Base-by-base conservation (phyloP, 1,140 invertebrate genomes). In the Monomorium pharaonis region DNA sequence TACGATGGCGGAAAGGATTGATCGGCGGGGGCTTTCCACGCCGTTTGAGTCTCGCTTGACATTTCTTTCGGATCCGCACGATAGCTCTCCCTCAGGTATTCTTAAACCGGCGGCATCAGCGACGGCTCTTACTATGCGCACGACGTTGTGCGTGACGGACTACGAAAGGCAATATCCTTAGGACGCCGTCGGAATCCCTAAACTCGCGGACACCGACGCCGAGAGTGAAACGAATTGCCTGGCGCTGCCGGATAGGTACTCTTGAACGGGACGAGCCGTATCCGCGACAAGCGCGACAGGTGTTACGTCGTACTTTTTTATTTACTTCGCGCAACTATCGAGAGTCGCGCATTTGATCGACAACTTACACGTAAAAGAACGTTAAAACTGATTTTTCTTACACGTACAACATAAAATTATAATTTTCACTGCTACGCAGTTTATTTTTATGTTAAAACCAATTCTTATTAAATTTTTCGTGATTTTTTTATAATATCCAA, bases 151-250 rank as follows among this genome's bases (percentile, higher is more conserved):
- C 69, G 81, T 91, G 91, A 90, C 87, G 85, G 67, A 86, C 89
- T 87, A 80, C 83, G 90, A 90, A 87, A 91, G 78, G 86, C 85
- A 91, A 92, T 92, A 90, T 86, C 54, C 72, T 63, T 42, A 77
- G 47, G 42, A 89, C 85, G 84, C 47, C 78, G 86, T 83, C 37
- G 63, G 90, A 92, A 92, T 92, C 63, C 72, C 77, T 87, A 91
- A 92, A 78, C 83, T 86, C 72, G 51, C 56, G 24, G 49, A 54
- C 63, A 58, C 60, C 30, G 85, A 58, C 27, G 72, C 76, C 84
- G 88, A 89, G 88, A 89, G 85, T 89, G 88, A 89, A 89, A 89
- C 85, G 85, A 80, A 89, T 78, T 87, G 78, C 33, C 58, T n/a
- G 18, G 70, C n/a, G 62, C n/a, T 77, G 18, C n/a, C n/a, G n/a